Conservation (phyloP, 2,113 vertebrate genomes). For the Alligator mississippiensis region DNA sequence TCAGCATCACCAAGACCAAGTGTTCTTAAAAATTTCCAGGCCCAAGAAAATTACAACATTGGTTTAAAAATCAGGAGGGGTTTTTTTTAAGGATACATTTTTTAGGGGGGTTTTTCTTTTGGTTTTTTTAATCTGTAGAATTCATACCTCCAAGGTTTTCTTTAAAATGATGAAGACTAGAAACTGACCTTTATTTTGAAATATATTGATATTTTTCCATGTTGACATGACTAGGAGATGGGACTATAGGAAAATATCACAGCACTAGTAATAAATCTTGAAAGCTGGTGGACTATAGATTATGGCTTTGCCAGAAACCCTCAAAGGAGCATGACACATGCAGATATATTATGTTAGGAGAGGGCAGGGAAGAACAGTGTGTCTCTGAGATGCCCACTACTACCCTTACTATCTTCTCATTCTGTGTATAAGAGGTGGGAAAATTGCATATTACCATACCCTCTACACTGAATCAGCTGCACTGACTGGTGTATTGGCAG, state of each 20-base stretch:
- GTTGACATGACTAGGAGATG: not conserved
- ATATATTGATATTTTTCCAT: not conserved
- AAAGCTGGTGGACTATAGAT: not conserved
- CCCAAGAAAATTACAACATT: not conserved
- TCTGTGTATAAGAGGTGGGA: not conserved
- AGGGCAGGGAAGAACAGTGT: not conserved
- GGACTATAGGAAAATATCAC: not conserved
- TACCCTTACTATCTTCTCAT: not conserved
- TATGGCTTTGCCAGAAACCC: not conserved
- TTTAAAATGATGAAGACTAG: not conserved
- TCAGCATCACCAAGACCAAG: too few species aligned
- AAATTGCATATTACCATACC: not conserved
- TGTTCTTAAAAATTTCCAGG: not conserved
- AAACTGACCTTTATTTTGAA: not conserved
- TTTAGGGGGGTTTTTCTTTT: not conserved
- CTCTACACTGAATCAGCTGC: not conserved
- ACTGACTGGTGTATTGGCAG: not conserved
- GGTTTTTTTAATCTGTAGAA: not conserved
- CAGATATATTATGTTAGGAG: not conserved
- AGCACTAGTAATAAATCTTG: not conserved
- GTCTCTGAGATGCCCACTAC: not conserved
- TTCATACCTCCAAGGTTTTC: not conserved
- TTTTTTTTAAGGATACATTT: not conserved
- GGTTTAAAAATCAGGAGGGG: too few species aligned
- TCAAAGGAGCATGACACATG: not conserved